phyloP scores from a whole-genome alignment of 2,888 invertebrate species.

The Ommatoiulus sabulosus region DNA sequence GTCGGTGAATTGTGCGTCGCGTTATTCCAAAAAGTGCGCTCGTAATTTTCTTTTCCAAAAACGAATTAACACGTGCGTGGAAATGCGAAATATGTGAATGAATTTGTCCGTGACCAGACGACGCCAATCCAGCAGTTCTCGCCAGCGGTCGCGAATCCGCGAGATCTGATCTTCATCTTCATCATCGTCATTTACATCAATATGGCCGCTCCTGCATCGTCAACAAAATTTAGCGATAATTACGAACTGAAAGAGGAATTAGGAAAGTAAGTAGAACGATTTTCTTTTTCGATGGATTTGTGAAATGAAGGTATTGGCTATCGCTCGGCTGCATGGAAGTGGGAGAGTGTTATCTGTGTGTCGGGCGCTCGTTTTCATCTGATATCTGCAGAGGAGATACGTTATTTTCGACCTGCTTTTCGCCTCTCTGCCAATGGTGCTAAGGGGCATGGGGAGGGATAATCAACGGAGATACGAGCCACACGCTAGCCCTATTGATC shows the following conservation, averaged over 20 bases:
- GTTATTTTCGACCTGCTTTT: neutral
- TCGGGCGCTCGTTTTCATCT: neutral
- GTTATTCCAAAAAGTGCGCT: neutral
- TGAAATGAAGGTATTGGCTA: neutral
- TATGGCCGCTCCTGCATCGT: constrained; percentile 69
- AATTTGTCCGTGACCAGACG: constrained; percentile 37
- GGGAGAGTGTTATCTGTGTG: neutral
- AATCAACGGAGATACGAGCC: neutral
- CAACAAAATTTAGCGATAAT: constrained; percentile 99
- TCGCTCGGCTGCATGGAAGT: neutral
- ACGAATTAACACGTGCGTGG: neutral
- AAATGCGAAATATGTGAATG: neutral
- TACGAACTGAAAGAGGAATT: constrained; percentile 99
- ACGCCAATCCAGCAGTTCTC: constrained; percentile 46
- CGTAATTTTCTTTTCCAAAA: neutral
- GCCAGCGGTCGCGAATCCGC: constrained; percentile 57
- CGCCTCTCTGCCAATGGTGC: neutral
- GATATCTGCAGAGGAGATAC: constrained; percentile 40
- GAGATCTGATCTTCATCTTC: constrained; percentile 58
- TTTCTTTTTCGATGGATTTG: constrained; percentile 37
- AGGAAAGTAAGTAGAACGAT: constrained; percentile 86
- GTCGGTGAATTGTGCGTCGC: neutral
- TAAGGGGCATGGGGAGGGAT: neutral
- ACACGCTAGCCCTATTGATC: neutral
- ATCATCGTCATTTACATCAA: constrained; percentile 59